phyloP scores from a whole-genome alignment of 2,797 vertebrate species.

The Bradypus variegatus region DNA sequence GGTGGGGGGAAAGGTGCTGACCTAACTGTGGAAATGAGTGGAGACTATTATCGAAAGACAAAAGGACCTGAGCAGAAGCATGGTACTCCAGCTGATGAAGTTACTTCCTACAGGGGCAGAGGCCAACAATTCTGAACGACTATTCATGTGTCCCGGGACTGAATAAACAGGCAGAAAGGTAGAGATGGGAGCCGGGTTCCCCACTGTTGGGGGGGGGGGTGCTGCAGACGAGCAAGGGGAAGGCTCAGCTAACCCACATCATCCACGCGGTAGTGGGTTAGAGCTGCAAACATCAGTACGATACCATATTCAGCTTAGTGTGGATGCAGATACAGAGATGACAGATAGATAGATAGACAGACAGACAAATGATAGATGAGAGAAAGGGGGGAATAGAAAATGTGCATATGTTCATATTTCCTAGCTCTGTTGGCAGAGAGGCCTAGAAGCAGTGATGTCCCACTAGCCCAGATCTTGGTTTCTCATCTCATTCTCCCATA shows the following conservation, averaged over 20 bases:
- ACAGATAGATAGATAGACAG: too few species aligned
- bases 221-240: not conserved
- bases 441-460: not conserved
- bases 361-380: too few species aligned
- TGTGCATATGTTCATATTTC: too few species aligned
- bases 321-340: not conserved
- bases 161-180: too few species aligned
- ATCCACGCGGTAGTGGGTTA: not conserved
- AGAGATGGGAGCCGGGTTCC: too few species aligned
- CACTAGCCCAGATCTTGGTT: not conserved
- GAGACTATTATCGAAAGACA: not conserved
- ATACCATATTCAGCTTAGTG: too few species aligned
- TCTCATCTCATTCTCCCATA: not conserved
- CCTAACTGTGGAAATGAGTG: not conserved
- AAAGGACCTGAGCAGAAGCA: not conserved
- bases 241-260: not conserved
- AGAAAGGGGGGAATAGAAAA: too few species aligned
- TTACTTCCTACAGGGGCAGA: accelerated
- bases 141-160: not conserved
- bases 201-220: not conserved
- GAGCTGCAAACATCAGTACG: not conserved
- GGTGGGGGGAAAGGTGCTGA: too few species aligned
- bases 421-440: not conserved
- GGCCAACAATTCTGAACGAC: not conserved
- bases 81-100: not conserved